Conservation (phyloP, 2,888 invertebrate genomes). For the Ochropleura plecta region DNA sequence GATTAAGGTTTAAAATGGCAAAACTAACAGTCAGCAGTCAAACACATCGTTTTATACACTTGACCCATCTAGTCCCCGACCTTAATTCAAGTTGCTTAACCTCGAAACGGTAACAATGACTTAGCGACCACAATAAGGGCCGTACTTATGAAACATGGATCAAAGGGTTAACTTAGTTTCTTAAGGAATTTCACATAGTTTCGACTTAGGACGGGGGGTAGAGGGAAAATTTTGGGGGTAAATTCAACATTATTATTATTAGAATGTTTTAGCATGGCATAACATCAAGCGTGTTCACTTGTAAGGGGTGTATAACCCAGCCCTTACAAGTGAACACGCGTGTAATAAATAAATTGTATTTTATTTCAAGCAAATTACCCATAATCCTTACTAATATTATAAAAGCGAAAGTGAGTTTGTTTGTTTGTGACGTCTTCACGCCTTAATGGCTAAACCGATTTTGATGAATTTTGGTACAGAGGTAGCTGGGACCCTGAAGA, state of each 20-base stretch:
- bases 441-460: no score
- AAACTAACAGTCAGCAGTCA: neutral
- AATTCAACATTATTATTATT: constrained; percentile 26
- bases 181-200: constrained; percentile 52
- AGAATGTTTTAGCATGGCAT: constrained; percentile 22
- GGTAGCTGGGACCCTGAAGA: no score
- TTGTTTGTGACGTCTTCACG: no score
- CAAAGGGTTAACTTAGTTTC: constrained; percentile 48
- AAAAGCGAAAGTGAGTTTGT: no score
- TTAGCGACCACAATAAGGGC: constrained; percentile 39
- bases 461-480: no score
- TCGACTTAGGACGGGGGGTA: constrained; percentile 5
- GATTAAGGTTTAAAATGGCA: no score
- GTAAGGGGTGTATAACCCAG: neutral
- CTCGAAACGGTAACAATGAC: constrained; percentile 37
- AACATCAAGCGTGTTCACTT: neutral
- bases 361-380: no score
- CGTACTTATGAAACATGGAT: constrained; percentile 48
- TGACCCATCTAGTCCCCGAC: constrained; percentile 33
- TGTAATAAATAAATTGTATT: no score
- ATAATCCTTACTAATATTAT: no score
- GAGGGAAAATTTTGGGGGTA: constrained; percentile 1
- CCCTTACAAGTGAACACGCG: no score
- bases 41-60: neutral
- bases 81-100: constrained; percentile 42